Percentiles rank a stretch among this genome's conserved stretches.
Conservation (phyloP, 2,797 vertebrate genomes). For the Coracias cyanogaster region DNA sequence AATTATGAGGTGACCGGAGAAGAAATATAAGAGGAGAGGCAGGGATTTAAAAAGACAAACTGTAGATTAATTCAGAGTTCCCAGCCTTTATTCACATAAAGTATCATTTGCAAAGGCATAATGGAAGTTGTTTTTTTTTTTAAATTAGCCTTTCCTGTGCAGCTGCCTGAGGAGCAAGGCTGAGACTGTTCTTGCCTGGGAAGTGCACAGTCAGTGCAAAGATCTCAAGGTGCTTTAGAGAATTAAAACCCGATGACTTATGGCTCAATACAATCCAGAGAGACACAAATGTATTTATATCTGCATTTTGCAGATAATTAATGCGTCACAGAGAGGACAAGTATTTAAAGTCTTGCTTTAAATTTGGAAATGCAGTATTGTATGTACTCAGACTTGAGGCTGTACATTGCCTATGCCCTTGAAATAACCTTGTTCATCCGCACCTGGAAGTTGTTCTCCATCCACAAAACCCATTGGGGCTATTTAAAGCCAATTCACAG, state of each 20-base stretch:
- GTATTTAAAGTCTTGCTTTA: background rate
- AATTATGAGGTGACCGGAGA: background rate
- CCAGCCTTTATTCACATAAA: background rate
- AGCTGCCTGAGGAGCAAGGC: background rate
- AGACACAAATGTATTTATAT: background rate
- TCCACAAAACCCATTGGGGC: slow-evolving; percentile 59
- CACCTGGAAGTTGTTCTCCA: slow-evolving; percentile 64
- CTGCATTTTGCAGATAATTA: background rate
- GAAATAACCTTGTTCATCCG: slow-evolving; percentile 54
- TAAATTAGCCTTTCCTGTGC: background rate
- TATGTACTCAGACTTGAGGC: background rate
- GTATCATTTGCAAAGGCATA: background rate
- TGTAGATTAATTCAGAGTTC: background rate
- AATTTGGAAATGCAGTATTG: background rate
- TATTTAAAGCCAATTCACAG: slow-evolving; percentile 57
- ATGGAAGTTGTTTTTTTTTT: background rate
- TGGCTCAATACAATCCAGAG: background rate
- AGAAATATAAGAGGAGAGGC: background rate
- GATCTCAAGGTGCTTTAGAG: background rate
- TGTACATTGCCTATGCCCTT: slow-evolving; percentile 22
- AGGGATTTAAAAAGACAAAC: background rate
- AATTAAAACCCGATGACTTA: background rate
- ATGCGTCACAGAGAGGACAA: background rate
- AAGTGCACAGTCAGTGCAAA: background rate
- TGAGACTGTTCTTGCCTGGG: background rate